A percentile compares a stretch with the other conserved stretches of the same genome.
These are phyloP conservation scores for Tympanuchus pallidicinctus DNA, from an alignment of 2,113 vertebrate species.

Conservation along the genomic window DNA sequence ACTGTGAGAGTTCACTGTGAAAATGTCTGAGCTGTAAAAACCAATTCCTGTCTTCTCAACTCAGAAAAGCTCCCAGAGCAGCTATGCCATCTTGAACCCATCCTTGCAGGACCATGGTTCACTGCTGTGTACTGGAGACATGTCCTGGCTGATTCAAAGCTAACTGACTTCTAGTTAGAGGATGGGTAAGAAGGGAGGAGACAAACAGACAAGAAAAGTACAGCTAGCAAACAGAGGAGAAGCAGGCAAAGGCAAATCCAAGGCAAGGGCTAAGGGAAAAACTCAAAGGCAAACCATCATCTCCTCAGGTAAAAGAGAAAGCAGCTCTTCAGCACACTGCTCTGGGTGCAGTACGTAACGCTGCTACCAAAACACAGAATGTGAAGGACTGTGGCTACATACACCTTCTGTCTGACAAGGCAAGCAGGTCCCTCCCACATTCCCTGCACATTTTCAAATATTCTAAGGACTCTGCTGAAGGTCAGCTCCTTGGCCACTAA, in stretches of 20 bases:
- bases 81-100: not conserved
- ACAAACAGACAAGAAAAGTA: not conserved
- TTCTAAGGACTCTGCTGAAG: not conserved
- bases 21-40: constrained; percentile 6
- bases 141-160: not conserved
- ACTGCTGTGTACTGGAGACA: not conserved
- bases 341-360: not conserved
- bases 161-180: not conserved
- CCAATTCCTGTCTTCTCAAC: not conserved
- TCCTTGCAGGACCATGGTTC: fast-evolving
- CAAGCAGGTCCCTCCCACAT: not conserved
- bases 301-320: constrained; percentile 1
- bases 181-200: not conserved
- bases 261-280: not conserved
- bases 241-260: constrained; percentile 17
- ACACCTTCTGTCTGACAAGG: not conserved
- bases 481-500: not conserved
- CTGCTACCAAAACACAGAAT: not conserved
- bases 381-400: not conserved
- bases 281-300: not conserved
- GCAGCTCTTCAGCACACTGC: not conserved
- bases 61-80: not conserved
- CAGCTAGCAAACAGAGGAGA: not conserved
- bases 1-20: not conserved
- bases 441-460: not conserved